phyloP scores from a whole-genome alignment of 2,888 invertebrate species.

The Molorchus minor region DNA sequence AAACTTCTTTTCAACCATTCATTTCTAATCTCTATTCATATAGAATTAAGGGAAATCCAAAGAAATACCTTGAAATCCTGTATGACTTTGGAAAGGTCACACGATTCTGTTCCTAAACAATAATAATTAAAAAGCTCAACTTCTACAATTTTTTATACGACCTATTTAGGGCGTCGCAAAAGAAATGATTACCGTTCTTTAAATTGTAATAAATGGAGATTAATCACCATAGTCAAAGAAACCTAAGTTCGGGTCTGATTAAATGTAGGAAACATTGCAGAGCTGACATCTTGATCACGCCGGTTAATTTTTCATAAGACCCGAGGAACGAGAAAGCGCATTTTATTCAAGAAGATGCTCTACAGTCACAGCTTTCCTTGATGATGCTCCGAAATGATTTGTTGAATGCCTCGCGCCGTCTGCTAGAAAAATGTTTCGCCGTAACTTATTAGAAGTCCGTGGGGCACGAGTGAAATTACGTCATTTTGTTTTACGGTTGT shows the following conservation, averaged over 20 bases:
- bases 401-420: conserved; percentile 47
- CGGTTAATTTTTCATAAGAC: conserved; percentile 27
- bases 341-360: conserved; percentile 36
- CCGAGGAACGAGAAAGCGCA: conserved; percentile 29
- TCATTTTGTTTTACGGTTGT: conserved; percentile 48
- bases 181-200: neutral
- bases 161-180: neutral
- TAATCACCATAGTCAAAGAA: conserved; percentile 17
- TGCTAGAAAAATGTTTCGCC: conserved; percentile 53
- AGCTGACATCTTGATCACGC: conserved; percentile 8
- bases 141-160: too few relatives aligned
- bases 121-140: too few relatives aligned
- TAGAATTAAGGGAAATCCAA: too few relatives aligned
- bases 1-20: too few relatives aligned
- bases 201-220: conserved; percentile 10
- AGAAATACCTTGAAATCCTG: too few relatives aligned
- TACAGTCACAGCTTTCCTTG: conserved; percentile 47
- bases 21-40: too few relatives aligned
- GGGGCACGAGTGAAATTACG: conserved; percentile 55
- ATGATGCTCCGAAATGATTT: conserved; percentile 47
- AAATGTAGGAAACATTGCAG: conserved; percentile 14
- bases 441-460: conserved; percentile 56
- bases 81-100: too few relatives aligned
- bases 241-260: conserved; percentile 10
- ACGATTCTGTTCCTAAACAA: too few relatives aligned